phyloP scores from a whole-genome alignment of 1,140 invertebrate genomes.

The Thaumatotibia leucotreta region DNA sequence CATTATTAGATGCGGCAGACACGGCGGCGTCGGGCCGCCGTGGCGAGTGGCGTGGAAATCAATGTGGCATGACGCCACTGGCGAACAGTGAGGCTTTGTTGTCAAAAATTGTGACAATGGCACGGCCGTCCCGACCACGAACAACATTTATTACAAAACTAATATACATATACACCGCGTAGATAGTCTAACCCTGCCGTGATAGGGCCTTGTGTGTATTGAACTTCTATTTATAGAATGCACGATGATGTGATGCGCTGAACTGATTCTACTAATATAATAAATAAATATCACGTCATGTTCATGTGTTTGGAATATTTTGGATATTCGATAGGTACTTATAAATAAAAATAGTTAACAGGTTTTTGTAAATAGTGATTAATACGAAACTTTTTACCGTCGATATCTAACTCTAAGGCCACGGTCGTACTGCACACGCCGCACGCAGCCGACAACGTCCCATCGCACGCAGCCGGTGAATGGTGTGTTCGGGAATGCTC shows the following conservation, averaged over 20 bases:
- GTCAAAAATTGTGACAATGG: constrained; percentile 8
- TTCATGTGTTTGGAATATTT: too few species aligned
- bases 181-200: not conserved
- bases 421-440: too few species aligned
- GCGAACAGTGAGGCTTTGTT: not conserved
- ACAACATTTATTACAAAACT: not conserved
- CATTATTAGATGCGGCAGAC: constrained; percentile 6
- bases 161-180: not conserved
- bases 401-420: too few species aligned
- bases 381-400: too few species aligned
- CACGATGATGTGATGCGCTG: not conserved
- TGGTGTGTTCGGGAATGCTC: too few species aligned
- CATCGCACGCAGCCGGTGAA: too few species aligned
- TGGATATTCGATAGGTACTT: too few species aligned
- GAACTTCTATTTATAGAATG: not conserved
- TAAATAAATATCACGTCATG: too few species aligned
- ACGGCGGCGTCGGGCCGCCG: not conserved
- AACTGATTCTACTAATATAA: too few species aligned
- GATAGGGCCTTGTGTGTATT: not conserved
- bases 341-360: too few species aligned
- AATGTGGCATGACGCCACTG: not conserved
- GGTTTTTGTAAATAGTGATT: too few species aligned
- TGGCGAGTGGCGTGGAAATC: not conserved
- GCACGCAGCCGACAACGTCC: too few species aligned
- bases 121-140: not conserved